Base-by-base conservation (phyloP, 2,113 vertebrate species). In the Ailuropoda melanoleuca region DNA sequence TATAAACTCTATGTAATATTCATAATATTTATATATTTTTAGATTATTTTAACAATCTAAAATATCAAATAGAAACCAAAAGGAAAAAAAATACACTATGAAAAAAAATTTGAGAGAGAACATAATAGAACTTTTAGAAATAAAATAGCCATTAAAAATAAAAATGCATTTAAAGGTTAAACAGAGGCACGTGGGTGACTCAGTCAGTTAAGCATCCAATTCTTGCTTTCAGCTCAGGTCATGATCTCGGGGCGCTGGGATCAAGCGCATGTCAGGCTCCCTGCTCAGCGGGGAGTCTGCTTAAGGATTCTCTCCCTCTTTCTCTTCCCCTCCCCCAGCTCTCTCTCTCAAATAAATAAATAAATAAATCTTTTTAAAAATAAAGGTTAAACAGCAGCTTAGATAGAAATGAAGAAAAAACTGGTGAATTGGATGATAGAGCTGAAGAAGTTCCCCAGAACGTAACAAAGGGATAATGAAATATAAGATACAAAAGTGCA, bases 101-200 rank as follows among this genome's bases (percentile, higher is more conserved):
- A 58, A 83, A 62, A 68, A 81, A 72, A 2, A 60, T 81, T 19
- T 93, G n/a, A 56, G 91, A 68, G 84, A 78, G 55, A 89, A 77
- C 13, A 87, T 72, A 93, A 84, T 0, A 56, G 72, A 93, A 66
- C 23, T 88, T 94, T 80, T 34, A 93, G 56, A 39, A 95, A 84
- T 84, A 60, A 64, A 96, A 90, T 43, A 66, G 13, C 43, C 48
- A 80, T 37, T 84, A 46, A 88, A 93, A 96, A 78, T 90, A 80
- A 90, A 92, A 85, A 85, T 62, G 7, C 19, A 84, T 78, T 96
- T 93, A 87, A 77, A 93, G 50, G 9, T 56, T 87, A 93, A 78
- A 62, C 2, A 82, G n/a, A 18, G 17, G 1, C 34, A 37, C 4
- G 1, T 68, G 66, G 66, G 66, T 37, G 66, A 34, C 8, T 68